Base-by-base conservation (phyloP, 2,888 invertebrate species). In the Epirrhoe alternata region DNA sequence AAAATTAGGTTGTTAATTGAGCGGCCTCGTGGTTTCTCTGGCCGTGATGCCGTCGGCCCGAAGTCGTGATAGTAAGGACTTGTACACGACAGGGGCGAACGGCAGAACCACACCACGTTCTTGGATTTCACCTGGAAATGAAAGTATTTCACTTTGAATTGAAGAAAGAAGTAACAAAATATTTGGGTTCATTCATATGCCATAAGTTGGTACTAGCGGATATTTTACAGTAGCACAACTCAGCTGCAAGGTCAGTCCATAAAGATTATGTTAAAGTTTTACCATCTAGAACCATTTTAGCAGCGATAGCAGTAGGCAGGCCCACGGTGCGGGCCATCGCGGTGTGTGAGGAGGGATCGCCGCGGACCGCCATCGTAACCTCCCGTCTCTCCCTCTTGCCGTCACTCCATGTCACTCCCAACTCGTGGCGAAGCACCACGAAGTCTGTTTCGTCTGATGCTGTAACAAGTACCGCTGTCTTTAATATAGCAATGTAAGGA, bases 201-300 rank as follows among this genome's bases (percentile, higher is more conserved):
- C n/a, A n/a, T n/a, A n/a, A n/a, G n/a, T n/a, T n/a, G n/a, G n/a
- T n/a, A n/a, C n/a, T n/a, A n/a, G n/a, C n/a, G n/a, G n/a, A n/a
- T n/a, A n/a, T n/a, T n/a, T n/a, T n/a, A n/a, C n/a, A n/a, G n/a
- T n/a, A n/a, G n/a, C n/a, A 50, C 7, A 24, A 8, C 50, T 17
- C n/a, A 17, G 50, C 30, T 24, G 2, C 35, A 17, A 14, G n/a
- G 45, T 14, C 14, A 45, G 45, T 45, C 14, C 4, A 14, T 6
- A 42, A 42, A 42, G 5, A 14, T 14, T 45, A 45, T 45, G 45
- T 16, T 8, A 6, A 31, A 17, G n/a, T 6, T 87, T 86, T 88
- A 97, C 99, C 99, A 87, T 99, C 98, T 12, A 99, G 93, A 69
- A 99, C 95, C 99, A 99, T 99, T 90, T 98, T 98, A 0, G 98